Evolutionary conservation across 2,888 invertebrate genomes (phyloP).

Genomic region (Drosophila fungiperda): DNA sequence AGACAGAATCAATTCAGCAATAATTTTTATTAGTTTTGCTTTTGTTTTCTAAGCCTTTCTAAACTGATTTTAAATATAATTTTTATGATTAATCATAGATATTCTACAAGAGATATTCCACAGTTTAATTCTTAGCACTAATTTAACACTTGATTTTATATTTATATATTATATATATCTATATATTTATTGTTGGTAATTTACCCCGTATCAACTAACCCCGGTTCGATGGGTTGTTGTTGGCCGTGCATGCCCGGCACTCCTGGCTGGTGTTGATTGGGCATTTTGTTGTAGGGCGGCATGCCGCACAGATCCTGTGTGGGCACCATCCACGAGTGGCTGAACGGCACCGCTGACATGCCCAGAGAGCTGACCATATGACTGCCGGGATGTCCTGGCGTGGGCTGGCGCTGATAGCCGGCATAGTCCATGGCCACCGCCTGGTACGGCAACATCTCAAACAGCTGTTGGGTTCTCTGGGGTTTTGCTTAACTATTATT

Average conservation of each 20-base stretch:
- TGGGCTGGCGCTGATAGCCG: conserved; percentile 88
- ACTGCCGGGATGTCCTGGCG: conserved; percentile 83
- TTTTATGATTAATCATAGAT: not conserved
- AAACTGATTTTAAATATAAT: not conserved
- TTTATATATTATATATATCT: not conserved
- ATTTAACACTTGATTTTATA: not conserved
- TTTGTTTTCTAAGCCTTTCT: not conserved
- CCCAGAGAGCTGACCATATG: conserved; percentile 86
- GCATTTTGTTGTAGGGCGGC: conserved; percentile 92
- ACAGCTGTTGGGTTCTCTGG: not conserved
- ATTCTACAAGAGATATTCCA: not conserved
- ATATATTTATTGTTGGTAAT: conserved; percentile 28
- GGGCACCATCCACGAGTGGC: conserved; percentile 97
- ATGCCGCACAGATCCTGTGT: conserved; percentile 96
- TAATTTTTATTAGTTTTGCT: not conserved
- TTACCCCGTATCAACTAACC: conserved; percentile 86
- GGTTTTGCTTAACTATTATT: conserved; percentile 21
- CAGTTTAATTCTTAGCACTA: not conserved
- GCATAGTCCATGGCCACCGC: conserved; percentile 95
- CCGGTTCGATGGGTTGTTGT: conserved; percentile 90
- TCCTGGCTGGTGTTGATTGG: conserved; percentile 83
- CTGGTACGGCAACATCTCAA: conserved; percentile 93
- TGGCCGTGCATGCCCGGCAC: conserved; percentile 82
- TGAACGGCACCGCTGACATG: conserved; percentile 89
- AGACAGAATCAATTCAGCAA: not conserved